These are phyloP conservation scores for Cotesia vestalis DNA, from an alignment of 1,140 invertebrate species.

Conservation along the genomic window DNA sequence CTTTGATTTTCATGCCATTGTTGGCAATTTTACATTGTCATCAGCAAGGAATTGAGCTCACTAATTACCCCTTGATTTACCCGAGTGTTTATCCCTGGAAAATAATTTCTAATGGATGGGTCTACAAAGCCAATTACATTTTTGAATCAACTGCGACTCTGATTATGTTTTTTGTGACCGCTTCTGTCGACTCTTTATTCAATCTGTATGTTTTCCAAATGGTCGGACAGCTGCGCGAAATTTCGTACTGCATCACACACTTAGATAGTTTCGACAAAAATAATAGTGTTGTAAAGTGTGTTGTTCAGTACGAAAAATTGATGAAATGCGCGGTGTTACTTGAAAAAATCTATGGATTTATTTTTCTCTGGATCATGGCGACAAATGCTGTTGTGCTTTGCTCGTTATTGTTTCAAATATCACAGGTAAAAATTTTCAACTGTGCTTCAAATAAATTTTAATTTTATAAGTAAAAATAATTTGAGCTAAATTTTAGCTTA, in stretches of 20 bases:
- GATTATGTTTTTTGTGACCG: constrained; percentile 8
- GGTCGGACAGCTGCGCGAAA: constrained; percentile 14
- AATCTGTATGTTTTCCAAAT: constrained; percentile 27
- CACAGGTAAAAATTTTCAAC: constrained; percentile 37
- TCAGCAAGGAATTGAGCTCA: background rate
- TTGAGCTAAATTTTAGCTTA: background rate
- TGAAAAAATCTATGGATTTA: constrained; percentile 43
- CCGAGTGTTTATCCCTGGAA: constrained; percentile 27
- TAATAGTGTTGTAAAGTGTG: background rate
- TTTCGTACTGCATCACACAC: constrained; percentile 17
- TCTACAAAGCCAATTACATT: constrained; percentile 18
- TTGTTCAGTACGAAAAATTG: constrained; percentile 29
- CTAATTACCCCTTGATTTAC: constrained; percentile 17
- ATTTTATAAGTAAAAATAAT: background rate
- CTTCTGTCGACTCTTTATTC: constrained; percentile 23
- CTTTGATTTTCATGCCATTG: background rate
- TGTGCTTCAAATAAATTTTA: no score
- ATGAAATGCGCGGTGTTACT: constrained; percentile 37
- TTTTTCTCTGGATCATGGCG: constrained; percentile 40
- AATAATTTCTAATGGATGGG: background rate
- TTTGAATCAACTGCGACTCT: constrained; percentile 21
- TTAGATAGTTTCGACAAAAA: background rate
- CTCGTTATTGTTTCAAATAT: constrained; percentile 45
- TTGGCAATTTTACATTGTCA: constrained; percentile 15
- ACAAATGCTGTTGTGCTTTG: constrained; percentile 46